Base-by-base conservation (phyloP, 2,888 invertebrate species). In the Molorchus minor region DNA sequence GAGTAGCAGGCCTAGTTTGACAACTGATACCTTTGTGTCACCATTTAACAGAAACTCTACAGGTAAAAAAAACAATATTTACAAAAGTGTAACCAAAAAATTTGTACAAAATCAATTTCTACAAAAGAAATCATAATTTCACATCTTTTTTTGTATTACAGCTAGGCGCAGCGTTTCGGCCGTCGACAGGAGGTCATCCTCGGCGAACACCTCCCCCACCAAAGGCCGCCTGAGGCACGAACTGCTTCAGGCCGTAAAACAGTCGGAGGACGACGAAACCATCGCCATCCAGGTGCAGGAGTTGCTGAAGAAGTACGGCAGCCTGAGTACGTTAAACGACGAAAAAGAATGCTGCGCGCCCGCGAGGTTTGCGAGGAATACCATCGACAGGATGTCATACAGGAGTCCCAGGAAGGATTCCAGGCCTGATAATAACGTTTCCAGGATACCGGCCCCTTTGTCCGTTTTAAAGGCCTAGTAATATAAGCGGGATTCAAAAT, bases 201-300 rank as follows among this genome's bases (percentile, higher is more conserved):
- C 87, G 0, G 82, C 86, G 0, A 85, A 85, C 68, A 87, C 87
- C 0, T 87, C 88, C 12, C 86, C 88, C 0, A 84, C 87, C 57
- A 86, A 89, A 58, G 78, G 86, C 21, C 89, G 89, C 3, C 77
- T 92, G 40, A 86, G 86, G 16, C 85, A 91, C 72, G 90, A 91
- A 75, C 86, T 92, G 21, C 77, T 92, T 1, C 85, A 88, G 67
- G 88, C 90, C 19, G 87, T 91, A 2, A 88, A 88, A 70, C 86
- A 85, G 2, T 86, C 89, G 1, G 88, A 89, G 73, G 90, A 92
- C 69, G 92, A 93, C 72, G 86, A 87, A 3, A 82, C 87, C 63
- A 89, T 92, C 54, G 81, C 91, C 17, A 87, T 88, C 69, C 90
- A 91, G 76, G 88, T 93, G 81, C 91, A 91, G 73, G 88, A 88